Evolutionary conservation across 1,140 invertebrate species (phyloP), one percentile per base, ranked within the genome.

Genomic region (Atopsyche davidsoni): DNA sequence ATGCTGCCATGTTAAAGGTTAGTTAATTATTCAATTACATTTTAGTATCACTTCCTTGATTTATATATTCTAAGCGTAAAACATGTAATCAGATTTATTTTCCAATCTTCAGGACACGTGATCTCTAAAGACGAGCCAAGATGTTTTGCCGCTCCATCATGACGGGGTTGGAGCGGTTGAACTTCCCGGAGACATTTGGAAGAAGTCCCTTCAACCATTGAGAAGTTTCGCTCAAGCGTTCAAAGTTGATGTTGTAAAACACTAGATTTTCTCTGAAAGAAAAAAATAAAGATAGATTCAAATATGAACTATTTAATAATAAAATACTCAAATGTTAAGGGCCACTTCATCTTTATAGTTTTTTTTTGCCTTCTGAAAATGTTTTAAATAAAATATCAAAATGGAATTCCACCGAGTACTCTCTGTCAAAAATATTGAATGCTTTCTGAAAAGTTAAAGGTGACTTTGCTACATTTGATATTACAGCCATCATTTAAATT

Each of bases 81-180:
- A n/a, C n/a, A n/a, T n/a, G n/a, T n/a, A n/a, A n/a, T n/a, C n/a
- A n/a, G n/a, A n/a, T n/a, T n/a, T n/a, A n/a, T n/a, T n/a, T n/a
- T n/a, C n/a, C n/a, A n/a, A n/a, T n/a, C n/a, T n/a, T n/a, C n/a
- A n/a, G n/a, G n/a, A n/a, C 38, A 22, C 17, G 38, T 13, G 42
- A 25, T 24, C 17, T 28, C 46, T 60, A 65, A 7, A 65, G 45
- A 34, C 55, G 55, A 22, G 61, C 32, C 1, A 59, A 38, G 0
- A 56, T 25, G 10, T 47, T 53, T 1, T 2, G 16, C 17, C 60
- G 55, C 21, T 59, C 60, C 34, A 63, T 24, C 24, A 68, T 59
- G 9, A 67, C 66, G 0, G 59, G 46, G 52, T 68, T 70, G 4
- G 40, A 60, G 11, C 34, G 51, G 16, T 51, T 55, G 32, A 65